Evolutionary conservation across 2,888 invertebrate species (phyloP), one percentile per base, ranked within the genome.

Genomic region (Phlogophora meticulosa): DNA sequence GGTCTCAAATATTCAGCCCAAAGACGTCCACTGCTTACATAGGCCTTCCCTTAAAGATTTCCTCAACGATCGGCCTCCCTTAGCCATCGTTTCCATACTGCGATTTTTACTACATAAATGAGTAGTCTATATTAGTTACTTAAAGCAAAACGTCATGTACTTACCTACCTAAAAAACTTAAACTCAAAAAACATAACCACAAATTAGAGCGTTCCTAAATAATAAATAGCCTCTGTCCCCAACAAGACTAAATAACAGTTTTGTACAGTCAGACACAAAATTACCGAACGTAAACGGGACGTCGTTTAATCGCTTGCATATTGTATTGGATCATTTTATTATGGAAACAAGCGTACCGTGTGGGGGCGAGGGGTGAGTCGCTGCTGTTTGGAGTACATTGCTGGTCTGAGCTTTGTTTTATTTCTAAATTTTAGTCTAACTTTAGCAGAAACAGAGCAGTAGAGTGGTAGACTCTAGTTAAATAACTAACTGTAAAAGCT

Each of bases 301-400:
- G 76, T 78, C 92, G 90, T 91, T 94, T 94, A 93, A 94, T 94
- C 94, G 92, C 87, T 87, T 92, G 90, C 91, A 94, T 94, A 90
- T 89, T 90, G 83, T 84, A 94, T 87, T 87, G 75, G 86, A 87
- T 88, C 87, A 89, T 89, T 90, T 85, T 90, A 88, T 86, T 88
- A 84, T 87, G 84, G 85, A 87, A 85, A 88, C 85, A 85, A 82
- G 69, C 72, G 69, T 60, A 60, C 34, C 36, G 49, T 36, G 64
- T 40, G 66, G 51, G 52, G 64, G 36, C 28, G 20, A 51, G 56
- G 53, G 53, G 28, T 7, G 10, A 4, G 34, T 42, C 52, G 11
- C 10, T 7, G 13, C 0, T n/a, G 55, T n/a, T 2, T 24, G 51
- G 69, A 58, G 52, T 92, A 82, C 92, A 92, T 88, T 90, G 85